Percentiles rank a stretch among this genome's conserved stretches.
phyloP scores from a whole-genome alignment of 2,797 vertebrate genomes.

The Pseudotriccus pelzelni region DNA sequence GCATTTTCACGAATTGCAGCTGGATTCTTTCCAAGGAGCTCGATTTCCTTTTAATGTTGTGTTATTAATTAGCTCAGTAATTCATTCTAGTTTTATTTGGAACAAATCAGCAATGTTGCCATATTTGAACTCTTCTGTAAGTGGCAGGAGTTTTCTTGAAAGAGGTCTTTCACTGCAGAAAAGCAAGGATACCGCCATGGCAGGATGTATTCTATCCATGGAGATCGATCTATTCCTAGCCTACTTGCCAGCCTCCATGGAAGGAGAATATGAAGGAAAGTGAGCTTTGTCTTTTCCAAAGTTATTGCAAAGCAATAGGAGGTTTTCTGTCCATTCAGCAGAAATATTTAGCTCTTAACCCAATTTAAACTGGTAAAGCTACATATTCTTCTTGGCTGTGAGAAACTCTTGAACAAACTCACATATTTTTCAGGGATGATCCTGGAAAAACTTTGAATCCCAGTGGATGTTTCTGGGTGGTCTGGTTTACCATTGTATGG shows the following conservation, averaged over 20 bases:
- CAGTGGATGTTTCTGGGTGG: neutral
- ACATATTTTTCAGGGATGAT: neutral
- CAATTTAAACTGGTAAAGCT: neutral
- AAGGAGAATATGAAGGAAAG: neutral
- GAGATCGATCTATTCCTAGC: neutral
- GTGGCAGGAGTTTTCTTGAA: neutral
- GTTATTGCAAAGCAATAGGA: neutral
- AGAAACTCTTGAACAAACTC: neutral
- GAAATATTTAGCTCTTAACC: neutral
- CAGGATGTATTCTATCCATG: neutral
- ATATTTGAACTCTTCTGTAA: neutral
- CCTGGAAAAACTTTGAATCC: neutral
- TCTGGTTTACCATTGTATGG: neutral
- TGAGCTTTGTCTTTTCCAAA: neutral
- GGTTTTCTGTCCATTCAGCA: neutral
- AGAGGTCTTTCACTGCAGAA: neutral
- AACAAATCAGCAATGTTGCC: neutral
- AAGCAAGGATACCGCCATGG: rapidly evolving
- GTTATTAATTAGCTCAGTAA: conserved; percentile 38
- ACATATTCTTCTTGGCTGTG: neutral
- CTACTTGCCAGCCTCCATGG: neutral
- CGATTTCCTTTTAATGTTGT: conserved; percentile 1
- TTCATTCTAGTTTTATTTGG: conserved; percentile 2
- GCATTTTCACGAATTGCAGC: neutral
- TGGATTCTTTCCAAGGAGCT: conserved; percentile 27